phyloP scores from a whole-genome alignment of 2,797 vertebrate genomes.

The Orientallactaga sibirica region DNA sequence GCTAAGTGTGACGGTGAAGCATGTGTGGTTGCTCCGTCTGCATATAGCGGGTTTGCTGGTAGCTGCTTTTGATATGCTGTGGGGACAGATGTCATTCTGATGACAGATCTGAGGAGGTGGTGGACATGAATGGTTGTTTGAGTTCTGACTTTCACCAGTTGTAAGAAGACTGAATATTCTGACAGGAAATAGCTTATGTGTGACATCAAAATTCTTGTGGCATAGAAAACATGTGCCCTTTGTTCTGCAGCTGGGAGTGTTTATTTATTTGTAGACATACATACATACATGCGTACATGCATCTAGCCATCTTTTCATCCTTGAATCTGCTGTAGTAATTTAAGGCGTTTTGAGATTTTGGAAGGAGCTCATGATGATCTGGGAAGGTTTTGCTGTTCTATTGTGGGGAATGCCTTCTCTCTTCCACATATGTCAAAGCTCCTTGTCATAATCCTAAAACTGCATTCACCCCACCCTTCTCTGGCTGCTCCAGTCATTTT shows the following conservation, averaged over 20 bases:
- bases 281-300: no score
- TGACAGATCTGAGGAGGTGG: not conserved
- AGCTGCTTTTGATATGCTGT: conserved; percentile 21
- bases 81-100: not conserved
- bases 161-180: conserved; percentile 9
- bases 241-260: not conserved
- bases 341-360: not conserved
- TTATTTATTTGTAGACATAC: no score
- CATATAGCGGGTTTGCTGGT: no score
- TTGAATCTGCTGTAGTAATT: not conserved
- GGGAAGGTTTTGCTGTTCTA: not conserved
- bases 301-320: not conserved
- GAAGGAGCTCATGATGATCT: not conserved
- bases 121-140: fast-evolving
- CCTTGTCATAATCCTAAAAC: not conserved
- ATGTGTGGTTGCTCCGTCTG: not conserved
- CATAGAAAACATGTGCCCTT: not conserved
- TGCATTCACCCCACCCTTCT: not conserved
- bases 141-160: conserved; percentile 14
- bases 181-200: conserved; percentile 1
- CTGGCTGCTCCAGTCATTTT: not conserved
- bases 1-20: not conserved
- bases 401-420: not conserved
- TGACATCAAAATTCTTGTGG: conserved; percentile 2
- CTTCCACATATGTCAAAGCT: not conserved